Base-by-base conservation (phyloP, 2,113 vertebrate genomes). In the Cygnus atratus region DNA sequence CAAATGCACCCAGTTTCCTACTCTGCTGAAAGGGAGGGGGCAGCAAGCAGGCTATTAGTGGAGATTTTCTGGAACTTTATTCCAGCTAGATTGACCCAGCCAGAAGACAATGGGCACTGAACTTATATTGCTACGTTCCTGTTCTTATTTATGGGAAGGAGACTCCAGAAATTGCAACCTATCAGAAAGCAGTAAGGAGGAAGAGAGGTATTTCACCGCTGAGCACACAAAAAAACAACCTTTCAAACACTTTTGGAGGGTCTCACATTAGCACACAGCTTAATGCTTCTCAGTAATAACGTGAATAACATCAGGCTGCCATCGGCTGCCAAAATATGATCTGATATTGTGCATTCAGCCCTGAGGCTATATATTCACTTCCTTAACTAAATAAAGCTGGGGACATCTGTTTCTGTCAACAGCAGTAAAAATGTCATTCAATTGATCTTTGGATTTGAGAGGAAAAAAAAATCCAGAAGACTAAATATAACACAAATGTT, bases 391-490 rank as follows among this genome's bases (percentile, higher is more conserved):
- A 87, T 93, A 87, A 46, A 93, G n/a, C 31, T 44, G 25, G 3
- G 39, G 44, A 88, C 81, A 93, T 81, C 62, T 92, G 84, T 82
- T 93, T 85, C 66, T 96, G 87, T 59, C 73, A 92, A 88, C 11
- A 73, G 44, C 71, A 87, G 44, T 41, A 63, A 84, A 87, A 35
- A 78, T 75, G 20, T 55, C 1, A 65, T 61, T 75, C 50, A 44
- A 73, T 0, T 82, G 78, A 88, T 83, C 70, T 54, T 73, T 68
- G 62, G n/a, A 91, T 84, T 44, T 84, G 62, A 87, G 71, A 84
- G 28, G 37, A 10, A 77, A 72, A 79, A 39, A 35, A 22, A 21
- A 52, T 2, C 5, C 39, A 68, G 19, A 77, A 85, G 59, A 83
- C 67, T 41, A 90, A 91, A 89, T 44, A n/a, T 15, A 80, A 95